Evolutionary conservation across 2,797 vertebrate species (phyloP).

Genomic region (Diplodus sargus): DNA sequence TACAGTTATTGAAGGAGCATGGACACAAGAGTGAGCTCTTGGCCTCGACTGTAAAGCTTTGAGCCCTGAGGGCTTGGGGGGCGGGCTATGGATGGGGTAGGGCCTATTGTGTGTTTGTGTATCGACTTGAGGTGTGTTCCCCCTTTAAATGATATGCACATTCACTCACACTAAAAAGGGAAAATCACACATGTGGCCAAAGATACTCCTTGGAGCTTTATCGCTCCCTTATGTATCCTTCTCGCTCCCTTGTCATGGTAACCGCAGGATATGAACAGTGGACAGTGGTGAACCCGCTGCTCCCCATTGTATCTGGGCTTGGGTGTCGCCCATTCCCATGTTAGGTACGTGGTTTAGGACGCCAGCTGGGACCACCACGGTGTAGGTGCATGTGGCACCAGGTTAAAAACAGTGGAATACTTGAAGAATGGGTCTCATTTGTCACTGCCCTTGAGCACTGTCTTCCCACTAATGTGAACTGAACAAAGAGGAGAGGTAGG

Average conservation of each 20-base stretch:
- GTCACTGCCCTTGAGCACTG: constrained; percentile 90
- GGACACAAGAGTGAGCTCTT: constrained; percentile 71
- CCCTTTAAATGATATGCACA: constrained; percentile 85
- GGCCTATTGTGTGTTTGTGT: constrained; percentile 79
- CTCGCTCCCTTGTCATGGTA: constrained; percentile 64
- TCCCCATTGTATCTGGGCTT: constrained; percentile 54
- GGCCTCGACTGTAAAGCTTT: constrained; percentile 76
- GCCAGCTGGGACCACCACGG: constrained; percentile 38
- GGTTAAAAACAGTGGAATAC: constrained; percentile 86
- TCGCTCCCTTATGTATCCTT: constrained; percentile 52
- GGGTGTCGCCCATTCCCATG: constrained; percentile 51
- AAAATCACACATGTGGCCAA: constrained; percentile 91
- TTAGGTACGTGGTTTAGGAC: constrained; percentile 58
- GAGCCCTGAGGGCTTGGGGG: constrained; percentile 58
- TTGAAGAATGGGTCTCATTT: constrained; percentile 95
- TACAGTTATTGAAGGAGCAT: constrained; percentile 92
- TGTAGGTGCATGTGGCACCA: constrained; percentile 48
- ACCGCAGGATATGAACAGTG: constrained; percentile 64
- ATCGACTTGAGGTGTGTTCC: constrained; percentile 71
- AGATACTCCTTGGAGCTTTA: constrained; percentile 85
- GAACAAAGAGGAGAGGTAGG: constrained; percentile 78
- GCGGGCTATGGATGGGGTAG: constrained; percentile 57
- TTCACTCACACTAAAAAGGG: constrained; percentile 78
- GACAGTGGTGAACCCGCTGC: constrained; percentile 62
- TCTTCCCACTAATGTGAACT: constrained; percentile 98